Evolutionary conservation across 2,888 invertebrate species (phyloP).

Genomic region (Ectemnius lituratus): DNA sequence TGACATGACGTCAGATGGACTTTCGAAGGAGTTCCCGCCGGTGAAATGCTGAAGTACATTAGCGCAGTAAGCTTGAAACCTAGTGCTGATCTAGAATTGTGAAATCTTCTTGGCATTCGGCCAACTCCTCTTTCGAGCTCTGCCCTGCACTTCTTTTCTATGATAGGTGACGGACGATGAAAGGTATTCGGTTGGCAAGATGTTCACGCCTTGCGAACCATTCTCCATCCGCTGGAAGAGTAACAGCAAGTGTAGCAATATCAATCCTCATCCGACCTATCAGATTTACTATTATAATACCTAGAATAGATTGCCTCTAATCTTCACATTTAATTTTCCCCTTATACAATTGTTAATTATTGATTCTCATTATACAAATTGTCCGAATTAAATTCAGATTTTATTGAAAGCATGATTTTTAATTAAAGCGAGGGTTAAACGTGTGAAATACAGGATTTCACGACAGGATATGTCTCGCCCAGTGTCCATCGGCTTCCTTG

Average conservation of each 20-base stretch:
- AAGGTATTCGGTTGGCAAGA: conserved; percentile 51
- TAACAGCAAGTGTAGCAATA: no score
- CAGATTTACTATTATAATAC: no score
- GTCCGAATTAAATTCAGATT: no score
- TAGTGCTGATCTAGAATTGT: conserved; percentile 32
- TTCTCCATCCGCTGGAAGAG: no score
- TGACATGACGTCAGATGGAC: conserved; percentile 11
- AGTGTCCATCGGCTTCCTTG: conserved; percentile 56
- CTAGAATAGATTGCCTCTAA: no score
- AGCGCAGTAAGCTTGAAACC: neutral
- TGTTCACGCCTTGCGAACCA: conserved; percentile 30
- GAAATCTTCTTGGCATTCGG: conserved; percentile 48
- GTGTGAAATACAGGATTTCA: conserved; percentile 10
- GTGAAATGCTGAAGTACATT: neutral
- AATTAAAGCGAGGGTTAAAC: no score
- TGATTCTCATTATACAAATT: no score
- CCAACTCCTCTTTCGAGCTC: conserved; percentile 46
- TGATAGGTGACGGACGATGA: conserved; percentile 51
- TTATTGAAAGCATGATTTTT: no score
- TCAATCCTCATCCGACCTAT: no score
- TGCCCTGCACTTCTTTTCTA: conserved; percentile 54
- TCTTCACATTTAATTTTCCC: no score
- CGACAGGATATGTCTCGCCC: conserved; percentile 35
- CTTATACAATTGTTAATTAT: no score
- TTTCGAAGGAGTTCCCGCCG: no score